phyloP scores from a whole-genome alignment of 2,113 vertebrate species.

The Holacanthus passer region DNA sequence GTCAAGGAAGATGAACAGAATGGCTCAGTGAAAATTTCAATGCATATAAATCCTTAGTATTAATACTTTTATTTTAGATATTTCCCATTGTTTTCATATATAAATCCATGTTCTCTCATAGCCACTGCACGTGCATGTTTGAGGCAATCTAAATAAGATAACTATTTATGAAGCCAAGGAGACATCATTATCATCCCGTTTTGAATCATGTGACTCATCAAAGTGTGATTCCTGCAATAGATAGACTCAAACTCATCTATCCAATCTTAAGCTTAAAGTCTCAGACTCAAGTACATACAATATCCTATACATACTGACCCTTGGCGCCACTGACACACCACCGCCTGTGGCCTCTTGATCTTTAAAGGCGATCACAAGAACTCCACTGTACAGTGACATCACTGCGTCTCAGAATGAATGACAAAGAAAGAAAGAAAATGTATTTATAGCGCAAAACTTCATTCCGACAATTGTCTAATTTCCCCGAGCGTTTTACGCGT shows the following conservation, averaged over 20 bases:
- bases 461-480: conserved; percentile 67
- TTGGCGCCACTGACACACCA: conserved; percentile 63
- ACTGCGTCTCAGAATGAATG: conserved; percentile 52
- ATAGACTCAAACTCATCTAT: conserved; percentile 16
- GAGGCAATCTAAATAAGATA: not conserved
- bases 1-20: conserved; percentile 34
- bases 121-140: not conserved
- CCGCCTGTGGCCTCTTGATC: conserved; percentile 71
- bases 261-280: not conserved
- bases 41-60: not conserved
- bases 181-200: not conserved
- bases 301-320: conserved; percentile 34
- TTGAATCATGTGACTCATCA: conserved; percentile 21
- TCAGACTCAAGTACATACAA: conserved; percentile 44
- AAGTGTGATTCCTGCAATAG: not conserved
- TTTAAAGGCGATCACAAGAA: conserved; percentile 54
- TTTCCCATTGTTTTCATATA: not conserved
- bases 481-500: conserved; percentile 69
- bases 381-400: conserved; percentile 58
- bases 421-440: conserved; percentile 60
- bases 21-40: not conserved
- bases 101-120: not conserved
- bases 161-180: not conserved
- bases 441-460: conserved; percentile 66
- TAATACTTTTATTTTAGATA: not conserved